Base-by-base conservation (phyloP, 1,140 invertebrate species). In the Agrilus planipennis region DNA sequence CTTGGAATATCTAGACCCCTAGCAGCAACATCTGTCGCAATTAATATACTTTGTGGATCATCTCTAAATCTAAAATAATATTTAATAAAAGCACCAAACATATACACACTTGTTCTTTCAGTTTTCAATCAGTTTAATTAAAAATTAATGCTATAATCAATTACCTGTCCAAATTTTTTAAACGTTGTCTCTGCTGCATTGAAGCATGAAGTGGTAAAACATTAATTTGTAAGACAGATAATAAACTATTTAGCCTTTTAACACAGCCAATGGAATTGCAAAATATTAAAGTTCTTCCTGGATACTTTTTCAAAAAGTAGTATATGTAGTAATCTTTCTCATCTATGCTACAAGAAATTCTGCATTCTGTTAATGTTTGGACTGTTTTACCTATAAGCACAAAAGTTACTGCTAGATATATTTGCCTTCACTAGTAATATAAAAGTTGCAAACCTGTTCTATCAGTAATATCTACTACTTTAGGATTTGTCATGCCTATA, bases 11-110 rank as follows among this genome's bases (percentile, higher is more conserved):
- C 95, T 18, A 99, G 66, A 28, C 95, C 95, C 45, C 95, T 70
- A 0, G 95, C 92, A 10, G 94, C 95, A 12, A 99, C 92, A 70
- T 99, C 95, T 0, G 94, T 99, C 0, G 95, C 90, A 41, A 99
- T 72, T n/a, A 99, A 62, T 9, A 99, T 49, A 0, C 81, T 79
- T 47, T 77, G 71, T 0, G 73, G 65, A 53, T 77, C 72, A 53
- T 79, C 77, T 42, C 83, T 73, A 68, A 98, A 99, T 47, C 78
- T 79, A 50, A 21, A 48, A 51, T 12, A 27, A 12, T 27, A 27
- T 6, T 6, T 25, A 15, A n/a, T 29, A 11, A 29, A 29, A 12
- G 15, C 15, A 6, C 15, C 15, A 25, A n/a, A 7, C 6, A 25
- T 7, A 7, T 7, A 25, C 23, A 25, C 23, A 25, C 23, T 7